A percentile compares a stretch with the other conserved stretches of the same genome.
phyloP scores from a whole-genome alignment of 2,113 vertebrate genomes.

The Percopsis transmontana region DNA sequence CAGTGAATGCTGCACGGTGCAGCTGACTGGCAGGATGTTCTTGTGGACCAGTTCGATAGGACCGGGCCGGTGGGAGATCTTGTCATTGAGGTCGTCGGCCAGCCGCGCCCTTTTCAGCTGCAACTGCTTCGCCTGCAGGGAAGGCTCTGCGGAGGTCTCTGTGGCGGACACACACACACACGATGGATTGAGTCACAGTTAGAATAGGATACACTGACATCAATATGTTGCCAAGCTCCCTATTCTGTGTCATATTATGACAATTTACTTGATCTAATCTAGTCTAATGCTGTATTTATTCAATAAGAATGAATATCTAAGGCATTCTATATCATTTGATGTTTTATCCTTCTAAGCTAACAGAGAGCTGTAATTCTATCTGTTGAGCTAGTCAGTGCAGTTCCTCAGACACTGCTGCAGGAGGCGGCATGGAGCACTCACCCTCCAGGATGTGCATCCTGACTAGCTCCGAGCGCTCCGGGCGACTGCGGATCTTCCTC shows the following conservation, averaged over 20 bases:
- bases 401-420: not conserved
- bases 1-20: conserved; percentile 72
- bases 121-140: conserved; percentile 96
- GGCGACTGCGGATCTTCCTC: conserved; percentile 93
- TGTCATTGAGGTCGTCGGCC: conserved; percentile 97
- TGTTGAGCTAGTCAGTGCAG: not conserved
- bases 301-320: not conserved
- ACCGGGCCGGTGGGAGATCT: conserved; percentile 93
- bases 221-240: too few relatives aligned
- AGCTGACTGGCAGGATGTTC: conserved; percentile 93
- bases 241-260: too few relatives aligned
- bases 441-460: conserved; percentile 99
- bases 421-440: conserved; percentile 57
- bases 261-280: too few relatives aligned
- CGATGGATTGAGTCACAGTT: not conserved
- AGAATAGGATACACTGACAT: not conserved
- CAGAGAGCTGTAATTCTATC: not conserved
- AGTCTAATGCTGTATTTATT: too few relatives aligned
- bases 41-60: conserved; percentile 97
- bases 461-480: conserved; percentile 93
- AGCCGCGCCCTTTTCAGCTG: conserved; percentile 93
- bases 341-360: not conserved
- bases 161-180: conserved; percentile 64
- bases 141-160: conserved; percentile 97
- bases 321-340: not conserved